These are phyloP conservation scores for Entelurus aequoreus DNA, from an alignment of 2,113 vertebrate species.

Conservation along the genomic window DNA sequence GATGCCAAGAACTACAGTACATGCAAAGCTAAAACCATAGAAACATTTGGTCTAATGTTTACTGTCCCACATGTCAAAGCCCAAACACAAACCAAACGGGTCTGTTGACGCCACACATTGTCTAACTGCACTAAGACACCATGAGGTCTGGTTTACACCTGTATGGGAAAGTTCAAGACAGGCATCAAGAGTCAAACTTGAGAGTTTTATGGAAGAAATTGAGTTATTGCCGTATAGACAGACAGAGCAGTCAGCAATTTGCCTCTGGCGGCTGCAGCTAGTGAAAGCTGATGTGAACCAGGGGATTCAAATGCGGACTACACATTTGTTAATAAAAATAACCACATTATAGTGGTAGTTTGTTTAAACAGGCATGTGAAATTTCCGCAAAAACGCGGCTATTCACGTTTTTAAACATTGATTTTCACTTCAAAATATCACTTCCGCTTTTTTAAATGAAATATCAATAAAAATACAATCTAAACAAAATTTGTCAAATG, in stretches of 20 bases:
- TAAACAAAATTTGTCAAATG: no score
- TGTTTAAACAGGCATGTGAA: background rate
- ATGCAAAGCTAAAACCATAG: background rate
- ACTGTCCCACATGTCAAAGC: slow-evolving; percentile 34
- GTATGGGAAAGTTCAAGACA: slow-evolving; percentile 49
- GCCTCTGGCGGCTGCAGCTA: slow-evolving; percentile 20
- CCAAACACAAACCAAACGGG: slow-evolving; percentile 55
- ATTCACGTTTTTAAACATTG: no score
- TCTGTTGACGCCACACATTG: slow-evolving; percentile 54
- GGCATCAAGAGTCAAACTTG: slow-evolving; percentile 34
- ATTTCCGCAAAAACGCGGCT: no score
- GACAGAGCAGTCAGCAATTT: slow-evolving; percentile 36
- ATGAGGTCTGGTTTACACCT: slow-evolving; percentile 60
- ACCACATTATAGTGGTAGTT: slow-evolving; percentile 40
- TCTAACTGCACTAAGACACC: slow-evolving; percentile 48
- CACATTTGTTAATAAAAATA: slow-evolving; percentile 38
- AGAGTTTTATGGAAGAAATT: slow-evolving; percentile 46
- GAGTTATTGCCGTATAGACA: slow-evolving; percentile 45
- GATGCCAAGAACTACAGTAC: slow-evolving; percentile 5
- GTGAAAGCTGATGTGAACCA: slow-evolving; percentile 14
- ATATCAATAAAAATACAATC: no score
- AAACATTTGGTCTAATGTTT: slow-evolving; percentile 21
- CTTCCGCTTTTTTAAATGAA: no score
- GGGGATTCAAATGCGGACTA: slow-evolving; percentile 14
- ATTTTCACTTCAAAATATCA: no score